Conservation (phyloP, 2,888 invertebrate species). For the Harmothoe impar region DNA sequence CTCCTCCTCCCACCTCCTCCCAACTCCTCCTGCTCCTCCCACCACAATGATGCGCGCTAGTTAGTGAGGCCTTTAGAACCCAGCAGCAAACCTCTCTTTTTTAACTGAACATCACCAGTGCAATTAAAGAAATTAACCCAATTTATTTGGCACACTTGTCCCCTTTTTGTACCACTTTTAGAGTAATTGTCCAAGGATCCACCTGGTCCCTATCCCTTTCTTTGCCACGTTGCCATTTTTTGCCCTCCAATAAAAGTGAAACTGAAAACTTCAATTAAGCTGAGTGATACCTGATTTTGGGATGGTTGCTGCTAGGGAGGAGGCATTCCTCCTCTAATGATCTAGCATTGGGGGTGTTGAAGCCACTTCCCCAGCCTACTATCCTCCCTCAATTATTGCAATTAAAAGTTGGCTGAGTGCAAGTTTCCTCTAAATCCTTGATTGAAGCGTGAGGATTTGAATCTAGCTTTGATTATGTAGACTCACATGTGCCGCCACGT, state of each 20-base stretch:
- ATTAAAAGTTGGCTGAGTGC: constrained; percentile 14
- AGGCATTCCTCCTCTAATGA: not conserved
- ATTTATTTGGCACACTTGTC: constrained; percentile 21
- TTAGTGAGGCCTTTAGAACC: constrained; percentile 4
- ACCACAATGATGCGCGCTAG: not conserved
- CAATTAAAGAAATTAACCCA: constrained; percentile 26
- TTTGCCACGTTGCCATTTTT: constrained; percentile 3
- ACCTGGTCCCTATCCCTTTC: not conserved
- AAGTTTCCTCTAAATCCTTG: not conserved
- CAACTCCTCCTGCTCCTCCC: not conserved
- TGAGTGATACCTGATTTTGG: not conserved
- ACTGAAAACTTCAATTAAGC: not conserved
- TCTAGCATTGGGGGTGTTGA: not conserved
- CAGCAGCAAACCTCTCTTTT: not conserved
- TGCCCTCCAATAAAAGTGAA: not conserved
- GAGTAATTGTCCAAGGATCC: not conserved
- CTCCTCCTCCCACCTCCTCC: not conserved
- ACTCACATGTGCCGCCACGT: too few relatives aligned
- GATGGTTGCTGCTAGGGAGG: not conserved
- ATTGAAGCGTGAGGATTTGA: too few relatives aligned
- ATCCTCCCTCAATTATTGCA: not conserved
- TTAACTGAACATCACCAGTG: not conserved
- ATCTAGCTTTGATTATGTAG: too few relatives aligned
- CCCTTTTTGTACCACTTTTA: not conserved
- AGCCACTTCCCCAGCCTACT: not conserved